phyloP scores from a whole-genome alignment of 1,140 invertebrate genomes.

The Dreissena polymorpha region DNA sequence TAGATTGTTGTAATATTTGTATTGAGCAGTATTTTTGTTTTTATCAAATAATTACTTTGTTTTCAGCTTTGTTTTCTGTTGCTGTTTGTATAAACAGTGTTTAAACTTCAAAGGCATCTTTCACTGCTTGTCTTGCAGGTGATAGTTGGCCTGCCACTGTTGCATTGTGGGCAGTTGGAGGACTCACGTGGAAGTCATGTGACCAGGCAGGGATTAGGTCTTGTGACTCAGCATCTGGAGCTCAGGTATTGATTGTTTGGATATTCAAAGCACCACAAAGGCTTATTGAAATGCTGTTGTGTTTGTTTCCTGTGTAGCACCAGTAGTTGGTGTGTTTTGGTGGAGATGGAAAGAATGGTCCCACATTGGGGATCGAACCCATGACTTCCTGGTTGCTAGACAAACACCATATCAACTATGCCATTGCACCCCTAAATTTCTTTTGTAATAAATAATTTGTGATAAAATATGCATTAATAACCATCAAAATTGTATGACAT shows the following conservation, averaged over 20 bases:
- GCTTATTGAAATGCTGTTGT: neutral
- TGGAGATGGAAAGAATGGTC: neutral
- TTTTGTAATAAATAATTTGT: neutral
- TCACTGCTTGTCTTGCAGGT: conserved; percentile 77
- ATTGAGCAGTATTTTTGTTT: neutral
- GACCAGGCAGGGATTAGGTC: conserved; percentile 69
- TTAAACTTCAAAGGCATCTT: neutral
- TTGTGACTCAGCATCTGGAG: conserved; percentile 52
- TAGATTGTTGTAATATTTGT: neutral
- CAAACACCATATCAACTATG: too few relatives aligned
- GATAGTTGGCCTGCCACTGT: conserved; percentile 98
- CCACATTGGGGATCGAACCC: too few relatives aligned
- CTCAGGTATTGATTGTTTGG: conserved; percentile 44
- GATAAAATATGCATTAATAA: neutral
- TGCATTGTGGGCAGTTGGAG: conserved; percentile 95
- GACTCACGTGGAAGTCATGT: conserved; percentile 90
- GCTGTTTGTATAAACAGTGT: neutral
- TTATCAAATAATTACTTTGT: neutral
- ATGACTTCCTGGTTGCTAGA: too few relatives aligned
- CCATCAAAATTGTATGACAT: neutral
- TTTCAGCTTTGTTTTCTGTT: neutral
- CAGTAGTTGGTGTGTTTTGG: neutral
- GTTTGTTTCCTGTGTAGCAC: neutral
- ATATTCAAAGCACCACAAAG: neutral
- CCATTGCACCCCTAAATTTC: neutral